Evolutionary conservation across 2,888 invertebrate genomes (phyloP), one percentile per base, ranked within the genome.

Genomic region (Microctonus brassicae): DNA sequence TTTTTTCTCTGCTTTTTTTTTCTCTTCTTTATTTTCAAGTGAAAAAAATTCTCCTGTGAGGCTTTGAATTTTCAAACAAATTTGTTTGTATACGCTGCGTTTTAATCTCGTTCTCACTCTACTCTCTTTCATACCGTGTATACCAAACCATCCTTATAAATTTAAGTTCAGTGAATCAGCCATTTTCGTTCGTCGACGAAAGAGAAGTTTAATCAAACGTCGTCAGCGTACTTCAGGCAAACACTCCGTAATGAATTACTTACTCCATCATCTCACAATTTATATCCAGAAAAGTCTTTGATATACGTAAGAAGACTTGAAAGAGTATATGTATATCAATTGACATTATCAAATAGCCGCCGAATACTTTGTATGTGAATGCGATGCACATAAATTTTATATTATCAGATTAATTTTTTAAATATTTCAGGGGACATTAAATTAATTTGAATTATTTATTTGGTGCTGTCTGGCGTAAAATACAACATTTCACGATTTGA

Each of bases 191-290:
- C 73, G 20, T 74, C 66, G 67, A 36, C 53, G 73, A n/a, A n/a
- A 65, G 47, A 47, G 75, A 65, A 74, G 73, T 73, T 67, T 69
- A 74, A 77, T 78, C 75, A 73, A 75, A 77, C 69, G 74, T 47
- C 47, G 47, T 65, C 55, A 70, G 69, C 57, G 71, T 61, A 53
- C 63, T 69, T 70, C 73, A 68, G 63, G 78, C 75, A 81, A 82
- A 79, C 78, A 80, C 75, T 71, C 75, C 77, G 63, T 82, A 81
- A 82, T 82, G 79, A 82, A 82, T 82, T 79, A 78, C 75, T 79
- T 76, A 75, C 75, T 75, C 24, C 62, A 29, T 7, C 39, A 29
- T 57, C 26, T 42, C 33, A 39, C 6, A 34, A 34, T 63, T 47
- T 29, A 20, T 9, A 9, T 55, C 39, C 4, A 39, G 36, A 34